Base-by-base conservation (phyloP, 1,140 invertebrate species). In the Drosophila bipectinata region DNA sequence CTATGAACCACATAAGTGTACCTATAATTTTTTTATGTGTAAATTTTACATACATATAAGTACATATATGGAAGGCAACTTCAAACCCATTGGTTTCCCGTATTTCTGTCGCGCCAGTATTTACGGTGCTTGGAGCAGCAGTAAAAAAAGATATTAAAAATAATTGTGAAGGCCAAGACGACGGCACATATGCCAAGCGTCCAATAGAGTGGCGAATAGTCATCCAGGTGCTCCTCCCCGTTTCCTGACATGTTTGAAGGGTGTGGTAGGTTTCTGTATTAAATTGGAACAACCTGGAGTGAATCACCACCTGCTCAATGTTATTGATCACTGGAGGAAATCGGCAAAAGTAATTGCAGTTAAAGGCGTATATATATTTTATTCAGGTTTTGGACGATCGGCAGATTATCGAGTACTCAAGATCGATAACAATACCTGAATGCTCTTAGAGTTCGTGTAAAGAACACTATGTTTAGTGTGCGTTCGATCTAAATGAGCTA, bases 91-190 rank as follows among this genome's bases (percentile, higher is more conserved):
- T 44, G 39, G 15, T 44, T 44, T 4, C 39, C 39, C 15, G 39
- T 44, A 8, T 44, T 44, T 1, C 39, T 44, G 39, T 44, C 39
- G 4, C 39, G 39, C 39, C 39, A 44, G 15, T 44, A 44, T 18
- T 15, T 44, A 1, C 39, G 39, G 39, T 44, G 39, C 14, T 44
- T 44, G 39, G 39, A 44, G 14, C 39, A 44, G 39, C 39, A 44
- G 39, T 14, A 44, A 18, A 18, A 44, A 15, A 44, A 18, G 4
- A 44, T 7, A 44, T 44, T 44, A 44, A 44, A 44, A 6, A 44
- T 15, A 15, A 44, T 44, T 3, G 15, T 15, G n/a, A 44, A 14
- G 5, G 39, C 39, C 15, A 44, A 44, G 15, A 44, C 39, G 5
- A 18, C 4, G 4, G 39, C 14, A 5, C 39, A 15, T 5, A 44